Percentiles rank a stretch among this genome's conserved stretches.
Evolutionary conservation across 2,888 invertebrate species (phyloP).

Genomic region (Parnassius apollo): DNA sequence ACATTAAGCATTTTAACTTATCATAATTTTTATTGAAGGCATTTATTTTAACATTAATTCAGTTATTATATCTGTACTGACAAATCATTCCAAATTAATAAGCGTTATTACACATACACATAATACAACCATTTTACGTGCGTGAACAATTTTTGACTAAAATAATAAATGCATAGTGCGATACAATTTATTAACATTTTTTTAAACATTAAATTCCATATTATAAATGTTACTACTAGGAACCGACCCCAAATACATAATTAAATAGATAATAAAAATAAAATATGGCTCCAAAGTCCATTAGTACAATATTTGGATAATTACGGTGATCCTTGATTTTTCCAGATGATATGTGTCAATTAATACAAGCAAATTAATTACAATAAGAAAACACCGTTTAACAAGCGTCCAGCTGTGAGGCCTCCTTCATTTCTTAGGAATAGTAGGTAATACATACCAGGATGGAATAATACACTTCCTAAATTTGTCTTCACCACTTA

Average conservation of each 20-base stretch:
- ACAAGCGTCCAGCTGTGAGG: too few species aligned
- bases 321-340: too few species aligned
- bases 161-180: slow-evolving; percentile 12
- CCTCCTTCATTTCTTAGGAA: not conserved
- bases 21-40: not conserved
- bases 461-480: too few species aligned
- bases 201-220: slow-evolving; percentile 2
- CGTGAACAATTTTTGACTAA: not conserved
- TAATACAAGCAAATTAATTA: too few species aligned
- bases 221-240: slow-evolving; percentile 19
- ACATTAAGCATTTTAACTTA: slow-evolving; percentile 2
- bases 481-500: too few species aligned
- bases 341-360: too few species aligned
- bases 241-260: not conserved
- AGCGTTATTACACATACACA: slow-evolving; percentile 8
- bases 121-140: slow-evolving; percentile 18
- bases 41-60: not conserved
- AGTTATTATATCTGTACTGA: not conserved
- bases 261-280: too few species aligned
- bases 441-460: not conserved
- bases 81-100: slow-evolving; percentile 5
- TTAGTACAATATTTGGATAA: too few species aligned
- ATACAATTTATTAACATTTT: not conserved
- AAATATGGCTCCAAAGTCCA: too few species aligned
- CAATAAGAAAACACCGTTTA: too few species aligned